These are phyloP conservation scores for Antennarius maculatus DNA, from an alignment of 2,797 vertebrate genomes.

Conservation along the genomic window DNA sequence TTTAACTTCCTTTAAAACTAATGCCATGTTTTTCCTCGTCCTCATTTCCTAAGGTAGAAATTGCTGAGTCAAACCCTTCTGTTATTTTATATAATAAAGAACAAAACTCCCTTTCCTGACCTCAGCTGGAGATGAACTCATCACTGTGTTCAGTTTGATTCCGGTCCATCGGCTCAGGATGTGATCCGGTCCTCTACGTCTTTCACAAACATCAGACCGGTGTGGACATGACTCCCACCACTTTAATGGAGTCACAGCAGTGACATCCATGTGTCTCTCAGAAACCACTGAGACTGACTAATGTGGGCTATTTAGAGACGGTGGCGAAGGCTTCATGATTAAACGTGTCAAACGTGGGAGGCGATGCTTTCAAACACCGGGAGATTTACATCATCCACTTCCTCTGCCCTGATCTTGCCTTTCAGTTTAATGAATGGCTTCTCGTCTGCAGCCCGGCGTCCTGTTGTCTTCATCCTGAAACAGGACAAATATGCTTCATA, in stretches of 20 bases:
- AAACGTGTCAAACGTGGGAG: constrained; percentile 70
- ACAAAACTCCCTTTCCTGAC: too few relatives aligned
- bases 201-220: not conserved
- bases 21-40: not conserved
- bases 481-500: constrained; percentile 10
- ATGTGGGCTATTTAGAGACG: constrained; percentile 65
- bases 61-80: constrained; percentile 4
- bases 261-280: constrained; percentile 45
- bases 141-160: constrained; percentile 33
- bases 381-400: constrained; percentile 47
- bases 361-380: constrained; percentile 47
- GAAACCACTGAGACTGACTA: constrained; percentile 57
- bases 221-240: constrained; percentile 36
- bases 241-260: constrained; percentile 34
- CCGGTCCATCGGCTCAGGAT: constrained; percentile 6
- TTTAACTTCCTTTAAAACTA: not conserved
- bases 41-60: not conserved
- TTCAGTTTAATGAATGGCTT: constrained; percentile 55
- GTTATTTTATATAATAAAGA: too few relatives aligned
- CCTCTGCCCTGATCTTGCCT: constrained; percentile 41
- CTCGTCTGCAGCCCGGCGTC: constrained; percentile 27
- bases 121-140: constrained; percentile 15
- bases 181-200: too few relatives aligned
- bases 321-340: constrained; percentile 59
- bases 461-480: constrained; percentile 20